These are phyloP conservation scores for Chymomyza costata DNA, from an alignment of 1,140 invertebrate species.

Conservation along the genomic window DNA sequence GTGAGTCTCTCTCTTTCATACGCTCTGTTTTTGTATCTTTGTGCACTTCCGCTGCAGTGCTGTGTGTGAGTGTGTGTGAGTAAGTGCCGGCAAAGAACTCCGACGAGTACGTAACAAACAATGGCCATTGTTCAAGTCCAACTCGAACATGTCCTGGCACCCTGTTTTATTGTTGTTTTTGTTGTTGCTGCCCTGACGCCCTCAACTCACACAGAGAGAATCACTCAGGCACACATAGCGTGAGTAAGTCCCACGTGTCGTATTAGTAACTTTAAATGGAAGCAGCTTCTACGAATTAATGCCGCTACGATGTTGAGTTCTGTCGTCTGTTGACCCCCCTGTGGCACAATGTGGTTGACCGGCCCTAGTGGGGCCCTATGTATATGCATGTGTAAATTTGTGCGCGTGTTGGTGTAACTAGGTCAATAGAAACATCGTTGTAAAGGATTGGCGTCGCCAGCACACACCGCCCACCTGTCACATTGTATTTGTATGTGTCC, in stretches of 20 bases:
- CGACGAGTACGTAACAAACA: too few species aligned
- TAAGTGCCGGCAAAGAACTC: too few species aligned
- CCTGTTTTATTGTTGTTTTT: conserved; percentile 5
- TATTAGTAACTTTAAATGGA: conserved; percentile 56
- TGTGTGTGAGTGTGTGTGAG: too few species aligned
- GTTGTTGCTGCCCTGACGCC: conserved; percentile 4
- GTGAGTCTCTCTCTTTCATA: too few species aligned
- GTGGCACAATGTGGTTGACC: not conserved
- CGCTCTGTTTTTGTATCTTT: too few species aligned
- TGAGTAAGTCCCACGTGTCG: conserved; percentile 47
- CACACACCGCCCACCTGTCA: conserved; percentile 33
- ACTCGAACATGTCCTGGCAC: conserved; percentile 56
- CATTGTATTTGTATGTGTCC: conserved; percentile 29
- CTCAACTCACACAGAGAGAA: conserved; percentile 4
- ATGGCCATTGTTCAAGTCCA: conserved; percentile 18
- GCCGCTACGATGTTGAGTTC: not conserved
- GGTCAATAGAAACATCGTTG: conserved; percentile 14
- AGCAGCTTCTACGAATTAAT: conserved; percentile 5
- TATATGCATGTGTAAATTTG: not conserved
- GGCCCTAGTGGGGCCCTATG: not conserved
- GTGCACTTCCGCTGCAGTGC: too few species aligned
- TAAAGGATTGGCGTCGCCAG: conserved; percentile 1
- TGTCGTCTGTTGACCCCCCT: too few species aligned
- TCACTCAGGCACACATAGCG: too few species aligned
- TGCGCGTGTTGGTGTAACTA: conserved; percentile 8